Conservation (phyloP, 35 echinoderm and acorn worm species). For the Anneissia japonica region DNA sequence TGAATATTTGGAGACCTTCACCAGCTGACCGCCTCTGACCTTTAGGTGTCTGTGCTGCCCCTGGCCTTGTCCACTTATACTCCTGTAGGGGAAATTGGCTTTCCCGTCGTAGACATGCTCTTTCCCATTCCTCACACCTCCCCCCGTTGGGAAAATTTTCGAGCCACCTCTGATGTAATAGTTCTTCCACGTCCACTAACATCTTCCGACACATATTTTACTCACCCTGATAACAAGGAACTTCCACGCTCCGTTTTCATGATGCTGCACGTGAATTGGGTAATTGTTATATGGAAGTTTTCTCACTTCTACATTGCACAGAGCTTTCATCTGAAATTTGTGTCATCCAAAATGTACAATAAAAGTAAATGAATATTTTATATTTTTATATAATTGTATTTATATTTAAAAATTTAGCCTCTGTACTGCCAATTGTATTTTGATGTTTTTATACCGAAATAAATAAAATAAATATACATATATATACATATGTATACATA, state of each 20-base stretch:
- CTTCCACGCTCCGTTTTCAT: constrained; percentile 79
- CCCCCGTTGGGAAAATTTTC: not conserved
- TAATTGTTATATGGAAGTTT: constrained; percentile 58
- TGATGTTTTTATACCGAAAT: no score
- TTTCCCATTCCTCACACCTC: not conserved
- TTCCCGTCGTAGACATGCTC: not conserved
- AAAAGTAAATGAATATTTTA: no score
- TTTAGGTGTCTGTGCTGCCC: no score
- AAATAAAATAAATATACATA: no score
- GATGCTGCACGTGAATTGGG: constrained; percentile 50
- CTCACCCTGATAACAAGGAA: constrained; percentile 60
- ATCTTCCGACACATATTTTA: not conserved
- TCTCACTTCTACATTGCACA: constrained; percentile 91
- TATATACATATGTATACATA: no score
- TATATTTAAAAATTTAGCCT: no score
- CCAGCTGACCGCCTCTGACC: no score
- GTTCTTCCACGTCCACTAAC: not conserved
- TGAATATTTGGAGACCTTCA: no score
- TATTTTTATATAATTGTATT: no score
- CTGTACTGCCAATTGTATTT: no score
- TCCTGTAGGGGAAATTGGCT: not conserved
- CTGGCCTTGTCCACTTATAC: no score
- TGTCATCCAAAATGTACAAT: no score
- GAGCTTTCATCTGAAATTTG: constrained; percentile 50
- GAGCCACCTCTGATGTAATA: not conserved